phyloP scores from a whole-genome alignment of 2,797 vertebrate species.

The Aphelocoma californica region DNA sequence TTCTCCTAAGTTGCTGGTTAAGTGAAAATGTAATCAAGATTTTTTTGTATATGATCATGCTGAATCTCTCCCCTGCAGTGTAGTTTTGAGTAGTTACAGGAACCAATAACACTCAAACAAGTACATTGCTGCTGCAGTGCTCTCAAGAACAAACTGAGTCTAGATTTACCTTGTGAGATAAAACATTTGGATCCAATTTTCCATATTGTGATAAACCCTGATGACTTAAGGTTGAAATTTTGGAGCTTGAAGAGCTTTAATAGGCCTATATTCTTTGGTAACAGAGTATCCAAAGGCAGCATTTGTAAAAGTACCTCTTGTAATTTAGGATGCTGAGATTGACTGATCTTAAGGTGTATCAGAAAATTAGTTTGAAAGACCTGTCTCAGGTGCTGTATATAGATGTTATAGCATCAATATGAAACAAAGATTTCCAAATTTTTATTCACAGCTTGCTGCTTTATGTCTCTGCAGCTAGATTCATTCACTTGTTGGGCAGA shows the following conservation, averaged over 20 bases:
- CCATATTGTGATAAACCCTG: neutral
- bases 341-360: neutral
- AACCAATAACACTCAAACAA: neutral
- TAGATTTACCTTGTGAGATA: neutral
- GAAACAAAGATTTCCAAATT: neutral
- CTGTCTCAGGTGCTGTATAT: neutral
- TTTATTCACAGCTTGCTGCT: neutral
- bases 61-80: neutral
- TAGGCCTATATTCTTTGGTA: neutral
- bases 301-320: neutral
- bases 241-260: neutral
- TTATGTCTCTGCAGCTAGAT: neutral
- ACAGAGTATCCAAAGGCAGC: neutral
- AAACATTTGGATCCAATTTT: neutral
- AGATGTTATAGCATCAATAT: neutral
- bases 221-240: neutral
- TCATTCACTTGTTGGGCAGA: neutral
- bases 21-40: neutral
- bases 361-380: neutral
- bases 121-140: neutral
- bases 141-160: neutral
- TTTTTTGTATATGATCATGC: neutral
- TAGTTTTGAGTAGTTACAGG: neutral
- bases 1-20: neutral
- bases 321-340: neutral